Evolutionary conservation across 1,140 invertebrate genomes (phyloP).

Genomic region (Patella vulgata): DNA sequence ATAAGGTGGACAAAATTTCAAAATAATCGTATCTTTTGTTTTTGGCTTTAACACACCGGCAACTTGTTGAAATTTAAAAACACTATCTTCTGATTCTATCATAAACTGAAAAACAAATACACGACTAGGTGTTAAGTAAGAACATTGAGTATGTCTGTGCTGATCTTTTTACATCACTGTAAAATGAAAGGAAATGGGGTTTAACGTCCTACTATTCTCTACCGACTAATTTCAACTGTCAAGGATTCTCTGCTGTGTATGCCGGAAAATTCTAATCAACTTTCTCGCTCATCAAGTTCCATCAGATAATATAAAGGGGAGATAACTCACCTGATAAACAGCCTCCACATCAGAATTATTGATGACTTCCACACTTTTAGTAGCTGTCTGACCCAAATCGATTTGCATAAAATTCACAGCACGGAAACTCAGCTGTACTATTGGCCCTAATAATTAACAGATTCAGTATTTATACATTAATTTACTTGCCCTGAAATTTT

Average conservation of each 20-base stretch:
- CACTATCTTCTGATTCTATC: constrained; percentile 62
- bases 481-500: too few species aligned
- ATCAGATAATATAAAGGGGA: too few species aligned
- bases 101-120: constrained; percentile 55
- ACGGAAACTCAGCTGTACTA: constrained; percentile 49
- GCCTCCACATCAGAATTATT: constrained; percentile 60
- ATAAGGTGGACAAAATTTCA: constrained; percentile 58
- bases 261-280: too few species aligned
- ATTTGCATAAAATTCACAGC: constrained; percentile 61
- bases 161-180: too few species aligned
- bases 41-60: constrained; percentile 52
- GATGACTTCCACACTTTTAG: constrained; percentile 56
- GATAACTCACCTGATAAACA: constrained; percentile 49
- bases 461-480: too few species aligned
- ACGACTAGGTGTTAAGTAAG: too few species aligned
- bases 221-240: too few species aligned
- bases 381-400: constrained; percentile 48
- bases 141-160: too few species aligned
- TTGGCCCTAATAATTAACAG: constrained; percentile 58
- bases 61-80: constrained; percentile 58
- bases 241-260: too few species aligned
- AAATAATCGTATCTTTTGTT: constrained; percentile 44
- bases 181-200: too few species aligned
- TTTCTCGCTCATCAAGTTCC: too few species aligned
- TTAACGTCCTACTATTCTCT: too few species aligned